Conservation (phyloP, 2,888 invertebrate species). For the Belgica antarctica region DNA sequence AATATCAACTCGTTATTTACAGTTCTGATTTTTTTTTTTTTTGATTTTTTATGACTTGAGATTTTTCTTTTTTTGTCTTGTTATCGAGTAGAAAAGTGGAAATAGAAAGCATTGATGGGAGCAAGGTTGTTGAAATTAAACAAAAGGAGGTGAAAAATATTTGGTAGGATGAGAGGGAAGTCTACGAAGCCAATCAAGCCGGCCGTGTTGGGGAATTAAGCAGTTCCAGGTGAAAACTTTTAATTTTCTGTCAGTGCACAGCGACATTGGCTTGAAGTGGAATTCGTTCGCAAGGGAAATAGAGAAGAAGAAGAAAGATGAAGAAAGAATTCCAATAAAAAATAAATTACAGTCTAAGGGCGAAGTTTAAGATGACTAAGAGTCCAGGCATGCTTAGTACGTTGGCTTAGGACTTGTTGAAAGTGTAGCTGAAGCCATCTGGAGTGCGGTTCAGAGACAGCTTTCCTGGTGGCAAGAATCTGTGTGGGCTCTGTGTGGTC, state of each 20-base stretch:
- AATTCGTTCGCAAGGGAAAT: not conserved
- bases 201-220: not conserved
- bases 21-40: conserved; percentile 38
- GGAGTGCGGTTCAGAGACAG: conserved; percentile 81
- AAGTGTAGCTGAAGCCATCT: conserved; percentile 83
- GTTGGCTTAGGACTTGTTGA: conserved; percentile 66
- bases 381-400: conserved; percentile 24
- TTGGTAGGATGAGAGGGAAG: not conserved
- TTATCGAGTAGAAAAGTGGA: conserved; percentile 31
- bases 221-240: not conserved
- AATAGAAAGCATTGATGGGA: not conserved
- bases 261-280: not conserved
- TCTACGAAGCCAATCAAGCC: not conserved
- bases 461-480: conserved; percentile 82
- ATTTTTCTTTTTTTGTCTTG: conserved; percentile 37
- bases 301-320: not conserved
- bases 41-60: conserved; percentile 36
- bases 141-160: not conserved
- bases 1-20: conserved; percentile 43
- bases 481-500: conserved; percentile 68
- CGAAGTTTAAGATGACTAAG: conserved; percentile 13
- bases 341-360: conserved; percentile 32
- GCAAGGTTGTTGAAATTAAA: not conserved
- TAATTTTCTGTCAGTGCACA: not conserved
- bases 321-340: not conserved